Percentiles rank a stretch among this genome's conserved stretches.
phyloP scores from a whole-genome alignment of 2,888 invertebrate genomes.

The Lordiphosa andalusiaca region DNA sequence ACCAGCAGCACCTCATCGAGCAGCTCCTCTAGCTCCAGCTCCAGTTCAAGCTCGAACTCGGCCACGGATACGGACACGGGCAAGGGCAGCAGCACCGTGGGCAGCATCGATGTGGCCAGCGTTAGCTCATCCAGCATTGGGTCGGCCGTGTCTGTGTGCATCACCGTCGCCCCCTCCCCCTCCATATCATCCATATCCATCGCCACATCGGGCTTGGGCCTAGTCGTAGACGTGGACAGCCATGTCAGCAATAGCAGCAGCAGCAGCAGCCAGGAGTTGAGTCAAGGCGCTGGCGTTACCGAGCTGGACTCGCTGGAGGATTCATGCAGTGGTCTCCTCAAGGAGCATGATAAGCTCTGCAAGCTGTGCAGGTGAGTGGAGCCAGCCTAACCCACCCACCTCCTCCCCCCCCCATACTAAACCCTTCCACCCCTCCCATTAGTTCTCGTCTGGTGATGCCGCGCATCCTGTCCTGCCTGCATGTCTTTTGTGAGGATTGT shows the following conservation, averaged over 20 bases:
- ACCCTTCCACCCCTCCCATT: slow-evolving; percentile 52
- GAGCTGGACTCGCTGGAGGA: slow-evolving; percentile 80
- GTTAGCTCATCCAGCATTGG: slow-evolving; percentile 57
- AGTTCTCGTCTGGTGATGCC: slow-evolving; percentile 90
- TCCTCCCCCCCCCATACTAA: too few relatives aligned
- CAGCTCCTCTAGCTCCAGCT: slow-evolving; percentile 22
- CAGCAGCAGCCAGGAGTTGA: slow-evolving; percentile 58
- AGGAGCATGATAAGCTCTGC: slow-evolving; percentile 83
- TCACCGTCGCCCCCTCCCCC: slow-evolving; percentile 1
- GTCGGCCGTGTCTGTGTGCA: slow-evolving; percentile 42
- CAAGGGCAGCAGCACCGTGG: slow-evolving; percentile 53
- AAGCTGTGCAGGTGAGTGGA: slow-evolving; percentile 84
- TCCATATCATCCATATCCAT: slow-evolving; percentile 3
- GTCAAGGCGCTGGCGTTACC: slow-evolving; percentile 66
- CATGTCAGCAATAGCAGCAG: slow-evolving; percentile 39
- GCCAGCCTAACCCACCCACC: too few relatives aligned
- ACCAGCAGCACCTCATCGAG: slow-evolving; percentile 20
- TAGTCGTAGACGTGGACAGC: slow-evolving; percentile 71
- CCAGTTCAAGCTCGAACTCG: slow-evolving; percentile 34
- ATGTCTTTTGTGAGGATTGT: slow-evolving; percentile 96
- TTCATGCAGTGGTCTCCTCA: slow-evolving; percentile 66
- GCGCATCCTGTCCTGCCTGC: slow-evolving; percentile 94
- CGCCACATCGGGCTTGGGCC: slow-evolving; percentile 17
- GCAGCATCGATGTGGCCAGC: slow-evolving; percentile 53
- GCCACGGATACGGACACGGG: slow-evolving; percentile 60